Percentiles rank a stretch among this genome's conserved stretches.
phyloP scores from a whole-genome alignment of 2,888 invertebrate genomes.

The Atherix ibis region DNA sequence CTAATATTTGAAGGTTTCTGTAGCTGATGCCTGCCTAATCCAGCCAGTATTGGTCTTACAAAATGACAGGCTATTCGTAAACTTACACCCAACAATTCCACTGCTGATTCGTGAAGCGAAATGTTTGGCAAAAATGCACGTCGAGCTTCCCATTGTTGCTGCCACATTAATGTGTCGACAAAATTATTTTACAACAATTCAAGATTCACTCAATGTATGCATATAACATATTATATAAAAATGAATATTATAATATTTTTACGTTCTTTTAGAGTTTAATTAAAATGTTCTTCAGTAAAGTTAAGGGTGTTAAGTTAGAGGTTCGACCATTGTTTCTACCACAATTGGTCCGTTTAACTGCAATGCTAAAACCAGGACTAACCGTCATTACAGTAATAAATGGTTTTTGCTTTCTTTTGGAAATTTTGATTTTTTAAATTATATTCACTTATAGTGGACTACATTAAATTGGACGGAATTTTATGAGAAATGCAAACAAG shows the following conservation, averaged over 20 bases:
- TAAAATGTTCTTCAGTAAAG: constrained; percentile 56
- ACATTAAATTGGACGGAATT: constrained; percentile 67
- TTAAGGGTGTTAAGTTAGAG: constrained; percentile 64
- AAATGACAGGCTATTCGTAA: constrained; percentile 51
- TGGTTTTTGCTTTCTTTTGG: not conserved
- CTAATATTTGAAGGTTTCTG: constrained; percentile 19
- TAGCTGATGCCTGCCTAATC: constrained; percentile 30
- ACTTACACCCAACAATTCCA: constrained; percentile 58
- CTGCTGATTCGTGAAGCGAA: constrained; percentile 71
- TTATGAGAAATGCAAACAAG: constrained; percentile 55
- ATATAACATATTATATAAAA: not conserved
- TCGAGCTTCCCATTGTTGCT: constrained; percentile 69
- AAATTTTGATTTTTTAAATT: not conserved
- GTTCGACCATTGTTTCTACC: constrained; percentile 81
- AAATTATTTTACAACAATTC: constrained; percentile 58
- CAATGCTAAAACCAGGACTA: constrained; percentile 67
- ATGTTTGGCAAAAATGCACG: constrained; percentile 63
- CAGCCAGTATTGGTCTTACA: constrained; percentile 29
- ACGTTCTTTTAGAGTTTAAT: constrained; percentile 46
- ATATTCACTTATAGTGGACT: constrained; percentile 59
- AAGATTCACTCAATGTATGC: constrained; percentile 57
- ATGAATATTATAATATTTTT: not conserved
- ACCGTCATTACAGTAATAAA: constrained; percentile 43
- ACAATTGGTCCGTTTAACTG: constrained; percentile 69
- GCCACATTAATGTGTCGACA: constrained; percentile 61